phyloP scores from a whole-genome alignment of 2,797 vertebrate genomes.

The Myoxocephalus aenaeus region DNA sequence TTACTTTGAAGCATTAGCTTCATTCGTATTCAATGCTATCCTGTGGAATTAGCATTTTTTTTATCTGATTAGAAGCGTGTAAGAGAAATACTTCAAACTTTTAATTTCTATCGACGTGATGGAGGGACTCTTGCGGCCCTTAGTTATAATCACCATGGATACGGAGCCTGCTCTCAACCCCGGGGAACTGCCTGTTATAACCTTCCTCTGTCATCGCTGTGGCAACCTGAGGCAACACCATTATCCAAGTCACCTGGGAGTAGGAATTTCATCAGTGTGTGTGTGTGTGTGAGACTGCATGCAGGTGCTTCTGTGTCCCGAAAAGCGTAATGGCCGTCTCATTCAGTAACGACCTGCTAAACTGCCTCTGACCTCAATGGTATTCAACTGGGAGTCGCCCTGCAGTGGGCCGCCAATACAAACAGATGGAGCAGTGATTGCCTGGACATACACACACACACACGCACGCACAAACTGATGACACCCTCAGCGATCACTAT shows the following conservation, averaged over 20 bases:
- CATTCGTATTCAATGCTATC: conserved; percentile 56
- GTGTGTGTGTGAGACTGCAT: not conserved
- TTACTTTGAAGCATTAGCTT: conserved; percentile 47
- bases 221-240: conserved; percentile 65
- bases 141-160: conserved; percentile 54
- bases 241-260: conserved; percentile 58
- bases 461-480: conserved; percentile 5
- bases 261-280: conserved; percentile 62
- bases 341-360: conserved; percentile 15
- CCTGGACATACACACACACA: not conserved
- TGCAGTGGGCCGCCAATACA: conserved; percentile 3
- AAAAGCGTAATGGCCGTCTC: not conserved
- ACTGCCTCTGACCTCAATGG: conserved; percentile 37
- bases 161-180: conserved; percentile 35
- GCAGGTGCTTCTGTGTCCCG: not conserved
- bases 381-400: conserved; percentile 15
- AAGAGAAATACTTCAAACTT: conserved; percentile 40
- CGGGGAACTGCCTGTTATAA: conserved; percentile 39
- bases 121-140: conserved; percentile 52
- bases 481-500: not conserved
- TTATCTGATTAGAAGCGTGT: conserved; percentile 61
- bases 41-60: conserved; percentile 46
- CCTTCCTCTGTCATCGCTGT: conserved; percentile 34
- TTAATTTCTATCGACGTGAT: conserved; percentile 59
- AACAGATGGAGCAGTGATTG: conserved; percentile 42